Evolutionary conservation across 2,113 vertebrate genomes (phyloP), one percentile per base, ranked within the genome.

Genomic region (Natator depressus): DNA sequence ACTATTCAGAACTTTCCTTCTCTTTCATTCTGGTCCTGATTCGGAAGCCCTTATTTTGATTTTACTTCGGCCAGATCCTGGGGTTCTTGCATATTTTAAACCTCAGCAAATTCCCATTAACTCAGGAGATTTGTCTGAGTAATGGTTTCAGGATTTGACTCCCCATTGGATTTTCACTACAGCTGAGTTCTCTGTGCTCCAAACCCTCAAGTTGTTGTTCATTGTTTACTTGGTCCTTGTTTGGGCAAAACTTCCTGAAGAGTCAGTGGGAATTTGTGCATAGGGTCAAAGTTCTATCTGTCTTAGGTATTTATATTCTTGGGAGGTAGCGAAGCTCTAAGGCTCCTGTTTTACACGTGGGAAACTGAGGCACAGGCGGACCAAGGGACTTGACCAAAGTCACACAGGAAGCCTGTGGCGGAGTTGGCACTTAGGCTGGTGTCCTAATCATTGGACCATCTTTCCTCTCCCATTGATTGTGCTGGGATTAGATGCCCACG

Each of bases 231-330:
- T 10, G 24, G 42, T 65, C 12, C 12, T 85, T 87, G 4, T 79
- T 89, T 87, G 79, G 72, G 54, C 82, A 85, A 57, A 76, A 62
- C 5, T 89, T 79, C 1, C 2, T 65, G 51, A 49, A 35, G 80
- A 65, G 27, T 51, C 8, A 57, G 47, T 25, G 89, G 38, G 24
- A 75, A 38, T 31, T 51, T 82, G 55, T 22, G 19, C 22, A 2
- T 0, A 5, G 72, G 14, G 17, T 50, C 75, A 80, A 62, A 80
- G 59, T 55, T 65, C 55, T 55, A 8, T 47, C 14, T 83, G 11
- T 35, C 14, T 24, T 22, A 38, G 80, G 49, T 27, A 12, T 19
- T 85, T 83, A 22, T 16, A 29, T 35, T 0, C 0, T 0, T 10
- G 27, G 29, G 57, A 59, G 5, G 5, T 29, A 59, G 27, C 27